phyloP scores from a whole-genome alignment of 1,140 invertebrate species.

The Drosophila fuyamai region DNA sequence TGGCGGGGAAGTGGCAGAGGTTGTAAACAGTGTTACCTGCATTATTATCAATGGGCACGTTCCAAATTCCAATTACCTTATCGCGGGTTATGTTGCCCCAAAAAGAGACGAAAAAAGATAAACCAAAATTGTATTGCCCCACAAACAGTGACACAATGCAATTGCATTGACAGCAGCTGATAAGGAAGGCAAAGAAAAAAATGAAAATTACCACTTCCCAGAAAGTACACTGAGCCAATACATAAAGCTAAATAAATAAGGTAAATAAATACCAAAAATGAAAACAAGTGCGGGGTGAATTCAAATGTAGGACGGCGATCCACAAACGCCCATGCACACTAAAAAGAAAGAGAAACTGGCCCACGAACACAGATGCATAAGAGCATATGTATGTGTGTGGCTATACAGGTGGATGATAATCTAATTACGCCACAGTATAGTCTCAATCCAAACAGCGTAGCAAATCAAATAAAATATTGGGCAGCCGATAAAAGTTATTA shows the following conservation, averaged over 20 bases:
- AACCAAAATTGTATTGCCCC: slow-evolving; percentile 42
- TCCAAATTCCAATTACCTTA: slow-evolving; percentile 56
- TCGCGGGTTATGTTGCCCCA: slow-evolving; percentile 45
- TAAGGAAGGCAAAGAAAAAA: slow-evolving; percentile 29
- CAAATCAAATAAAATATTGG: slow-evolving; percentile 50
- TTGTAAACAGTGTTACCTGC: slow-evolving; percentile 16
- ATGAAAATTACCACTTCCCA: slow-evolving; percentile 27
- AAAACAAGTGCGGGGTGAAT: slow-evolving; percentile 47
- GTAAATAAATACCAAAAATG: slow-evolving; percentile 43
- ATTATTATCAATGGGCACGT: slow-evolving; percentile 36
- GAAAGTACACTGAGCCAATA: slow-evolving; percentile 48
- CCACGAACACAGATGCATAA: slow-evolving; percentile 7
- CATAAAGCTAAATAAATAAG: slow-evolving; percentile 46
- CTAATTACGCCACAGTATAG: slow-evolving; percentile 64
- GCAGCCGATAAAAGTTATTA: slow-evolving; percentile 48
- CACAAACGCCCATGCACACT: slow-evolving; percentile 15
- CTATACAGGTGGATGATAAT: slow-evolving; percentile 66
- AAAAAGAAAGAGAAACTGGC: slow-evolving; percentile 47
- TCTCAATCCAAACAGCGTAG: slow-evolving; percentile 10
- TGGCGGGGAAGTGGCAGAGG: neutral
- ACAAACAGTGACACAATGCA: slow-evolving; percentile 63
- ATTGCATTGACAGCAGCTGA: slow-evolving; percentile 60
- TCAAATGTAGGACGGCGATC: slow-evolving; percentile 37
- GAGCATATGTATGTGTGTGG: slow-evolving; percentile 8
- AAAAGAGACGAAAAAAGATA: slow-evolving; percentile 49